Evolutionary conservation across 2,888 invertebrate genomes (phyloP).

Genomic region (Tenthredo mesomela): DNA sequence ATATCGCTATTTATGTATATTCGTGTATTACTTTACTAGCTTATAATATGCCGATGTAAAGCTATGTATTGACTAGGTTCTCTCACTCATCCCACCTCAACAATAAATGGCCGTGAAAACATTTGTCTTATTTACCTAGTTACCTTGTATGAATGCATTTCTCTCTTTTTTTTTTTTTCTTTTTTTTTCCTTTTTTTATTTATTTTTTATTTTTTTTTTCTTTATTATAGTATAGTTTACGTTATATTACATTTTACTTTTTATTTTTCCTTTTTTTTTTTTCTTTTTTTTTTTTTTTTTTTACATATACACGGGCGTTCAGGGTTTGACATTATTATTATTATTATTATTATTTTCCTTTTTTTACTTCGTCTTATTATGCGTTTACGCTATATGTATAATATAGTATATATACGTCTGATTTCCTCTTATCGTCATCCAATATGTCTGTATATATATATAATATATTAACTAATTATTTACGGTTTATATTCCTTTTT

Average conservation of each 20-base stretch:
- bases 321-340: conserved; percentile 18
- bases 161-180: conserved; percentile 39
- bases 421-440: background rate
- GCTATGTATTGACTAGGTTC: conserved; percentile 77
- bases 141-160: conserved; percentile 51
- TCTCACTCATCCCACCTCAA: conserved; percentile 70
- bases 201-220: background rate
- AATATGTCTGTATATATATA: background rate
- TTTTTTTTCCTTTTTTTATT: background rate
- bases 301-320: conserved; percentile 6
- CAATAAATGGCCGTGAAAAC: conserved; percentile 67
- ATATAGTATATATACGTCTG: conserved; percentile 15
- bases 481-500: background rate
- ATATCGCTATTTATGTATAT: background rate
- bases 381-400: background rate
- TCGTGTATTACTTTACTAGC: conserved; percentile 27
- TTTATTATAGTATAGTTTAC: conserved; percentile 50
- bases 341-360: background rate
- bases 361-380: background rate
- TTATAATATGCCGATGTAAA: conserved; percentile 73
- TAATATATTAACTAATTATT: background rate
- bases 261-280: background rate
- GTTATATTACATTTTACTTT: conserved; percentile 37
- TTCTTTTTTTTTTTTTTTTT: background rate
- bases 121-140: conserved; percentile 29